Base-by-base conservation (phyloP, 2,888 invertebrate genomes). In the Altica lythri region DNA sequence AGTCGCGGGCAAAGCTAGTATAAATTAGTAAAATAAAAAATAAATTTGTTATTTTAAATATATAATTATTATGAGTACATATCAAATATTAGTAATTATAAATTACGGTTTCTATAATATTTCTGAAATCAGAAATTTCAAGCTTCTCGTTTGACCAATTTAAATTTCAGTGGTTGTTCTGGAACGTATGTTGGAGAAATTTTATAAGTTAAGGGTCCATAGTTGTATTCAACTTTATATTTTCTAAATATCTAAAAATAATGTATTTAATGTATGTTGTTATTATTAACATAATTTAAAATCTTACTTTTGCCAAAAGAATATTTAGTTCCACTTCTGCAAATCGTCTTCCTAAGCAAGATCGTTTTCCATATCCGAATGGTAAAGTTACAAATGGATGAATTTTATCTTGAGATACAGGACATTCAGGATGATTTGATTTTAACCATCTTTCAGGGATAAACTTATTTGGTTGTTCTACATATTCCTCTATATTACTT, bases 361-460 rank as follows among this genome's bases (percentile, higher is more conserved):
- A 88, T 60, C 89, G 79, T 51, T 88, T 80, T 1, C 89, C 89
- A 72, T 85, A 88, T 4, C 89, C 89, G 75, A 89, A 89, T 8
- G 89, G 89, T 57, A 89, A 78, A 45, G 86, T 84, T 0, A 86
- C 86, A 72, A 87, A 89, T 18, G 88, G 88, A 75, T 89, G 88
- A 53, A 86, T 85, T 80, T 83, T 80, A 68, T 84, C 65, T 22
- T 68, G 61, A n/a, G 67, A 57, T n/a, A 55, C 48, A 2, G 75
- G 75, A 59, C 76, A 76, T 22, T 53, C 45, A 9, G 51, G 30
- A 12, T 50, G 55, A n/a, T n/a, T 25, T 13, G 60, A 47, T 68
- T 90, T 83, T 42, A 91, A 69, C 92, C 92, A 92, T 61, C 92
- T 79, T 72, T 90, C 90, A 0, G 92, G 91, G 35, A 85, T 72